These are phyloP conservation scores for Drosophila setosimentum DNA, from an alignment of 2,888 invertebrate genomes.

Conservation along the genomic window DNA sequence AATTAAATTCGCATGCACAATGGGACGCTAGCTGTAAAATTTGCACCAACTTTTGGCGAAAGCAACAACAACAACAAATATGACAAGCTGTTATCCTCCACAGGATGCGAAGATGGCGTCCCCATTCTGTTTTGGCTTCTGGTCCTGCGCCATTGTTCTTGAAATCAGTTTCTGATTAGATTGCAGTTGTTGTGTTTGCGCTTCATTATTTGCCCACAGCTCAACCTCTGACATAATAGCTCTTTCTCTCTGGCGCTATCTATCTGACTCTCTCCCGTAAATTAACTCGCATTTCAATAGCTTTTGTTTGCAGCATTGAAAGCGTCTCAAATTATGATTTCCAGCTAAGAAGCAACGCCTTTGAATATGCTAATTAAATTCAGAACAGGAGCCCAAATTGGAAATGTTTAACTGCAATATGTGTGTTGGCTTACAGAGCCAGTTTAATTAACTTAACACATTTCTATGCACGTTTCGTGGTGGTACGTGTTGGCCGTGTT, in stretches of 20 bases:
- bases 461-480: conserved; percentile 47
- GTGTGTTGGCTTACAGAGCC: conserved; percentile 15
- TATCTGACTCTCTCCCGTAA: background rate
- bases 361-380: conserved; percentile 47
- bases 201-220: conserved; percentile 33
- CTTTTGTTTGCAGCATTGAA: conserved; percentile 40
- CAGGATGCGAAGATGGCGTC: background rate
- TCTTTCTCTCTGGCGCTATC: background rate
- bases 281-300: conserved; percentile 10
- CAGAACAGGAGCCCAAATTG: conserved; percentile 1
- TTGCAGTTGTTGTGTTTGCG: conserved; percentile 41
- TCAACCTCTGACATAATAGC: background rate
- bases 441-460: conserved; percentile 60
- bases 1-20: conserved; percentile 9
- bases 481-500: conserved; percentile 61
- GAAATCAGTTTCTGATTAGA: conserved; percentile 51
- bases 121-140: background rate
- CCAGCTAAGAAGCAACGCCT: background rate
- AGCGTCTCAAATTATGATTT: conserved; percentile 38
- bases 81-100: background rate
- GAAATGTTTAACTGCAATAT: conserved; percentile 18
- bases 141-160: conserved; percentile 46
- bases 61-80: background rate
- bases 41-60: background rate
- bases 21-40: background rate